Conservation (phyloP, 2,113 vertebrate species). For the Sardina pilchardus region DNA sequence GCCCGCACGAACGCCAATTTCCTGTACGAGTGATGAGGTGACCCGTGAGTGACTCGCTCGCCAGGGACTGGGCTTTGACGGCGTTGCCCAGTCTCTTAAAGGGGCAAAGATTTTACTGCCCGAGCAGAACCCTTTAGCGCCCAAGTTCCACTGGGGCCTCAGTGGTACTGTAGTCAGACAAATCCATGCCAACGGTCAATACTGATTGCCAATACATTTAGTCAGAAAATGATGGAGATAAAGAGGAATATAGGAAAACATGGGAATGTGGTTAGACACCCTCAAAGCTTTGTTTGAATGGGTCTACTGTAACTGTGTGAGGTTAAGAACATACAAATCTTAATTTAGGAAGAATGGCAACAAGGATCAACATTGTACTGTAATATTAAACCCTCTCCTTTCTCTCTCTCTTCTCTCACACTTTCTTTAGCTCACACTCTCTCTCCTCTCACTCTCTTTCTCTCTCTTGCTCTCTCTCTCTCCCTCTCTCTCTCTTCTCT, state of each 20-base stretch:
- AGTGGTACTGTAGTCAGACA: background rate
- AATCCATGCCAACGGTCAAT: no score
- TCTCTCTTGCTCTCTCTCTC: no score
- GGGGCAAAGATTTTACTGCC: background rate
- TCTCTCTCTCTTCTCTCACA: no score
- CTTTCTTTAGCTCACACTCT: no score
- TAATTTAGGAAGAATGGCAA: no score
- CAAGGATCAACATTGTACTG: no score
- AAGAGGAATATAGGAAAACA: background rate
- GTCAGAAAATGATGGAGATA: background rate
- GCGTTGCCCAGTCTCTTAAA: background rate
- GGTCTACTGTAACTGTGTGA: background rate
- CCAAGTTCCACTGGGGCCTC: background rate
- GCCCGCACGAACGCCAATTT: slow-evolving; percentile 61
- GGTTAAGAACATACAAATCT: background rate
- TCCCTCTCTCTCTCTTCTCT: background rate
- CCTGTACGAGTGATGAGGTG: slow-evolving; percentile 60
- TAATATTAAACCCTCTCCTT: no score
- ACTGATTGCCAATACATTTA: background rate
- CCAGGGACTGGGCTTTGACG: slow-evolving; percentile 36
- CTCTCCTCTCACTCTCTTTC: no score
- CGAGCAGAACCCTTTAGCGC: background rate
- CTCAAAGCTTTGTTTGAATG: background rate
- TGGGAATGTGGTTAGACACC: background rate
- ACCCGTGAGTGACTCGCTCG: slow-evolving; percentile 55